Conservation (phyloP, 2,797 vertebrate genomes). For the Sebastolobus alascanus region DNA sequence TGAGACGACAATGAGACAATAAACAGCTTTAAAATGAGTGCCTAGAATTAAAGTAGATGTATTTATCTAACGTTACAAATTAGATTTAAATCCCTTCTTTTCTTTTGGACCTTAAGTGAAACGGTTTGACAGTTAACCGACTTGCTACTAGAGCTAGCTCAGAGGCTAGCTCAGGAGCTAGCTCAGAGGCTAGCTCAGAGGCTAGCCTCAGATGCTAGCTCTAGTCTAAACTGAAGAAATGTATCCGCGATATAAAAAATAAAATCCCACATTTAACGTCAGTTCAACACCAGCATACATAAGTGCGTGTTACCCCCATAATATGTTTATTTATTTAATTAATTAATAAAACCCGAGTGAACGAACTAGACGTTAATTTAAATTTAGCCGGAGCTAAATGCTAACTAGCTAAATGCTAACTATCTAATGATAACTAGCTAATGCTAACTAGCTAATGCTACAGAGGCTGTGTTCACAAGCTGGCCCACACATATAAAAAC, state of each 20-base stretch:
- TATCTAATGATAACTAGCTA: slow-evolving; percentile 56
- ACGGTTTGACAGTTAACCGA: slow-evolving; percentile 25
- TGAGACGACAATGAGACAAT: slow-evolving; percentile 74
- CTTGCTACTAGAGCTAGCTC: slow-evolving; percentile 41
- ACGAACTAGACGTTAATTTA: not conserved
- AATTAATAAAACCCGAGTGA: not conserved
- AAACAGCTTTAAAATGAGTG: not conserved
- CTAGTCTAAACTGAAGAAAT: slow-evolving; percentile 46
- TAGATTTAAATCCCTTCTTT: not conserved
- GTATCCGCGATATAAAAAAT: slow-evolving; percentile 2
- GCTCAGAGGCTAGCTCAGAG: no score
- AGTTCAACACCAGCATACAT: not conserved
- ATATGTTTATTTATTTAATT: not conserved
- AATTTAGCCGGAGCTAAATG: slow-evolving; percentile 55
- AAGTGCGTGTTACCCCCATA: fast-evolving
- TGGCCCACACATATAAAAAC: not conserved
- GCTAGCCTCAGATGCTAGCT: no score
- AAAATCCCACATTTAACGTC: slow-evolving; percentile 3
- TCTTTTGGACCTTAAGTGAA: not conserved
- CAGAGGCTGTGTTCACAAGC: not conserved
- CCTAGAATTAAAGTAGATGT: fast-evolving
- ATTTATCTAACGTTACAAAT: not conserved
- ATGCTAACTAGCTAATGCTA: slow-evolving; percentile 10
- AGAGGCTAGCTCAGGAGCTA: no score
- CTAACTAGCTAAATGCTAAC: slow-evolving; percentile 50